Evolutionary conservation across 2,888 invertebrate species (phyloP).

Genomic region (Allygus modestus): DNA sequence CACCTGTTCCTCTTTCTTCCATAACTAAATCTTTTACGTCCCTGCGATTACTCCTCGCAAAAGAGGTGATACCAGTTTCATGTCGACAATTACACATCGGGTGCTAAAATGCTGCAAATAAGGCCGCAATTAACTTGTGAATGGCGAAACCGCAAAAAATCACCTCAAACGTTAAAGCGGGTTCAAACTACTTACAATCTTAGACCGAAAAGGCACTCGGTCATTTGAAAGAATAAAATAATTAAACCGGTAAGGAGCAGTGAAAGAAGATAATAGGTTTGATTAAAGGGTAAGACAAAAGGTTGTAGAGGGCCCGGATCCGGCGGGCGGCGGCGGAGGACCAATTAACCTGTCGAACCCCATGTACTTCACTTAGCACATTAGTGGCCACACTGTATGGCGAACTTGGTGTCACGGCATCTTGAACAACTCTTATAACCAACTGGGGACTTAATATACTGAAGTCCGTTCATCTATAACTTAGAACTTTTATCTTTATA

Average conservation of each 20-base stretch:
- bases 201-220: not conserved
- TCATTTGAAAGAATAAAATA: slow-evolving; percentile 44
- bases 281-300: slow-evolving; percentile 53
- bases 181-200: not conserved
- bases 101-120: too few relatives aligned
- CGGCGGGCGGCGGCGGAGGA: not conserved
- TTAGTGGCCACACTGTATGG: not conserved
- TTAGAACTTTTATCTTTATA: too few relatives aligned
- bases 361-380: not conserved
- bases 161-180: not conserved
- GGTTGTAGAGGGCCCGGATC: slow-evolving; percentile 36
- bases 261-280: slow-evolving; percentile 43
- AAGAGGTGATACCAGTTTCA: too few relatives aligned
- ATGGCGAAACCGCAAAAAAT: not conserved
- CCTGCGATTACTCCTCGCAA: too few relatives aligned
- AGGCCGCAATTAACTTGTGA: too few relatives aligned
- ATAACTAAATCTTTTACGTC: too few relatives aligned
- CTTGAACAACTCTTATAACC: too few relatives aligned
- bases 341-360: slow-evolving; percentile 18
- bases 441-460: too few relatives aligned
- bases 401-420: too few relatives aligned
- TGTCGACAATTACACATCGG: not conserved
- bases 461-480: too few relatives aligned
- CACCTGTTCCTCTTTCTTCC: too few relatives aligned
- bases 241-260: slow-evolving; percentile 29